These are phyloP conservation scores for Serranus cabrilla DNA, from an alignment of 2,797 vertebrate genomes.

Conservation along the genomic window DNA sequence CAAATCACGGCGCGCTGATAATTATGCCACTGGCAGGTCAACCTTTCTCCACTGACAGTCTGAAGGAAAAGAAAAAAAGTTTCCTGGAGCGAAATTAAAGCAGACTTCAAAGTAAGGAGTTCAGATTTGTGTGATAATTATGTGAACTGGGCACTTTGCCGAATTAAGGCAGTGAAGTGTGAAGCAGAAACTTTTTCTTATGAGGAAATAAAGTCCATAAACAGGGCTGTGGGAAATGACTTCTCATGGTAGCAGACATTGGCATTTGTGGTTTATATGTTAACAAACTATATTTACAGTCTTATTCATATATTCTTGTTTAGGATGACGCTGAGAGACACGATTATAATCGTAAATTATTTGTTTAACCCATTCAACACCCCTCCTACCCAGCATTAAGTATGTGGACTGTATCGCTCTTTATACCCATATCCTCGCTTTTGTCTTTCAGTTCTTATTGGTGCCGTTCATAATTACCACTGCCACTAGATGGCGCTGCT, in stretches of 20 bases:
- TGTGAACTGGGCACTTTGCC: constrained; percentile 5
- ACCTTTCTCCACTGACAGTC: not conserved
- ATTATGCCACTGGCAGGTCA: constrained; percentile 11
- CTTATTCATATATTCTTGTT: too few relatives aligned
- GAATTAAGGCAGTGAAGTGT: not conserved
- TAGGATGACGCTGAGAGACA: too few relatives aligned
- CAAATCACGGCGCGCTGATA: not conserved
- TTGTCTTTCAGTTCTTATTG: too few relatives aligned
- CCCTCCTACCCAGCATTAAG: too few relatives aligned
- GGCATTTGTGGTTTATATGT: not conserved
- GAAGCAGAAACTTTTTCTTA: not conserved
- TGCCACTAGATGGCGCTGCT: too few relatives aligned
- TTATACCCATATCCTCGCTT: too few relatives aligned
- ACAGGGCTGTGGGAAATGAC: not conserved
- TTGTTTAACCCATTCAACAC: too few relatives aligned
- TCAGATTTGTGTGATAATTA: constrained; percentile 25
- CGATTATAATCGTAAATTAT: too few relatives aligned
- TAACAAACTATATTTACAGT: too few relatives aligned
- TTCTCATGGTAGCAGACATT: not conserved
- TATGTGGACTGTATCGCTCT: too few relatives aligned
- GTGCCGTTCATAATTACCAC: too few relatives aligned
- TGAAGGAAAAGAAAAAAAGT: not conserved
- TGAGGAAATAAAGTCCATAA: not conserved
- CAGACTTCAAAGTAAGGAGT: constrained; percentile 28
- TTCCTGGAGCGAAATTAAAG: constrained; percentile 9